Percentiles rank a stretch among this genome's conserved stretches.
Evolutionary conservation across 2,113 vertebrate genomes (phyloP).

Genomic region (Cavia aperea): DNA sequence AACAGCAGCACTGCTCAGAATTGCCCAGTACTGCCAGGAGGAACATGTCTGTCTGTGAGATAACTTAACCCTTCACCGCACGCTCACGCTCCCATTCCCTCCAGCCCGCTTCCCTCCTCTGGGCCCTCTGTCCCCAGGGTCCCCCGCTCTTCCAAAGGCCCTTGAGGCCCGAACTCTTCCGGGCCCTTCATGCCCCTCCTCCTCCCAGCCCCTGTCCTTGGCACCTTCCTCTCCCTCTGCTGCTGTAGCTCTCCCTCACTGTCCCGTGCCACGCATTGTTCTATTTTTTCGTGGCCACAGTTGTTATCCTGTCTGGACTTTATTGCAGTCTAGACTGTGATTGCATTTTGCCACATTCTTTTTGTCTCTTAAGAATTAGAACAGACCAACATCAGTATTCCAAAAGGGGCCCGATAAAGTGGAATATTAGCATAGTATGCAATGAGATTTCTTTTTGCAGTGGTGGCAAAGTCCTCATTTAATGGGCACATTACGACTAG

Average conservation of each 20-base stretch:
- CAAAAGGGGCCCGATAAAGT: background rate
- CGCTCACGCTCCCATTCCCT: too few species aligned
- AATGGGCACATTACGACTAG: background rate
- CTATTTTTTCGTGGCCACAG: background rate
- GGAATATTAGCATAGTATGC: background rate
- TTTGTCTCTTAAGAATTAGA: background rate
- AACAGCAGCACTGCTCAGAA: background rate
- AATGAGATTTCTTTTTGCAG: background rate
- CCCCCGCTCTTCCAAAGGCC: accelerated
- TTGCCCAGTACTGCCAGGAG: background rate
- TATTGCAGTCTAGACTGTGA: background rate
- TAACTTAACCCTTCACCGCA: background rate
- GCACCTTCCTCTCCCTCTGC: background rate
- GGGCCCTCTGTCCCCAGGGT: too few species aligned
- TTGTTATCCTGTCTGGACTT: background rate
- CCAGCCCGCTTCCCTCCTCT: background rate
- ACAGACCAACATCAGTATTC: background rate
- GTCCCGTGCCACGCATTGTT: background rate
- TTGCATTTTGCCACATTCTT: background rate
- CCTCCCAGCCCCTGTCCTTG: background rate
- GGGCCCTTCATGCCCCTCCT: background rate
- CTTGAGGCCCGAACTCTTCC: background rate
- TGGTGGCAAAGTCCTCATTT: background rate
- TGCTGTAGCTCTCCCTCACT: background rate
- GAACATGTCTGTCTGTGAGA: background rate